Conservation (phyloP, 2,113 vertebrate genomes). For the Craseonycteris thonglongyai region DNA sequence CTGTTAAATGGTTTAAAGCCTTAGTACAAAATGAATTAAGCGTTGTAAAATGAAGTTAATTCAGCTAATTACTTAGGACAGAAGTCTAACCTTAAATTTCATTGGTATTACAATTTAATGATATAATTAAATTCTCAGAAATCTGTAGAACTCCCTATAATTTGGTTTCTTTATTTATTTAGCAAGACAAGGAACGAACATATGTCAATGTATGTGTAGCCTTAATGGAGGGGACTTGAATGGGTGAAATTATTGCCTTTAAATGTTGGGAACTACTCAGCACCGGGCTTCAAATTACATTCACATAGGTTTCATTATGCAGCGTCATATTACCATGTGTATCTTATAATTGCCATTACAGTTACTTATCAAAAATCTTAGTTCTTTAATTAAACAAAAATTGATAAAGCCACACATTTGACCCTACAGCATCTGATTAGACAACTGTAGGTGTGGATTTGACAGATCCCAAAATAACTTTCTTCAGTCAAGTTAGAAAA, state of each 20-base stretch:
- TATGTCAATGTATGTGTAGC: not conserved
- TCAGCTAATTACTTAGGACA: constrained; percentile 58
- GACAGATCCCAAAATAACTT: not conserved
- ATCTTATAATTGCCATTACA: not conserved
- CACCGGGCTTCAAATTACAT: not conserved
- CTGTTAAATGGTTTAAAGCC: constrained; percentile 46
- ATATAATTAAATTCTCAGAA: constrained; percentile 48
- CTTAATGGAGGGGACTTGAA: not conserved
- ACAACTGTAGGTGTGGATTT: not conserved
- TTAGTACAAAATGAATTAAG: constrained; percentile 59
- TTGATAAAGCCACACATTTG: not conserved
- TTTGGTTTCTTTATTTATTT: constrained; percentile 56
- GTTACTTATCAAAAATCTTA: not conserved
- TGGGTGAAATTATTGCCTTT: not conserved
- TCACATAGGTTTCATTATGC: not conserved
- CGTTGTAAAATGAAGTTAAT: constrained; percentile 39
- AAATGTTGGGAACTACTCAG: not conserved
- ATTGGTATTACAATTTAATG: not conserved
- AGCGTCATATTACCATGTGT: not conserved
- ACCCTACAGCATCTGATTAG: not conserved
- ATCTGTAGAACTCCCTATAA: constrained; percentile 37
- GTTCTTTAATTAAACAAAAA: constrained; percentile 14
- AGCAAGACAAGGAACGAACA: constrained; percentile 11
- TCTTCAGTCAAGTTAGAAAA: not conserved
- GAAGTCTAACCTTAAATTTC: constrained; percentile 8